Evolutionary conservation across 1,140 invertebrate species (phyloP), one percentile per base, ranked within the genome.

Genomic region (Dendrolimus punctatus): DNA sequence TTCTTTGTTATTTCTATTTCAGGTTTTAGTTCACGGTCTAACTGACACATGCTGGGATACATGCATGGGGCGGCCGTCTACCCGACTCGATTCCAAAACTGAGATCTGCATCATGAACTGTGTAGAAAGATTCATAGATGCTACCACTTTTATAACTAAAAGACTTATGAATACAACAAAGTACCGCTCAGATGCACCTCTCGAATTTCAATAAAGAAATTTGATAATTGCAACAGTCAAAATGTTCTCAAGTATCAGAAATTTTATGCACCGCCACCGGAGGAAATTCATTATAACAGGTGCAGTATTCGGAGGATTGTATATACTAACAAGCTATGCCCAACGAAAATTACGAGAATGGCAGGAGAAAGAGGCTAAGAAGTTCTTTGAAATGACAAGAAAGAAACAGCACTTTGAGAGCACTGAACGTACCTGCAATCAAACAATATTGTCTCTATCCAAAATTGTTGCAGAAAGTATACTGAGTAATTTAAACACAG

Each of bases 351-450:
- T 97, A 0, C 74, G 92, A 63, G 93, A 96, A 85, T 95, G 94
- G 90, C 94, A 96, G 76, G 93, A 96, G 66, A 91, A 90, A 43
- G 92, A 96, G 73, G 91, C 95, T 4, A 90, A 90, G 55, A 92
- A 94, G 51, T 92, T 95, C 72, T 87, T 97, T 37, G 93, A 95
- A 60, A 90, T 91, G 68, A 91, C 93, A 6, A 91, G 94, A 51
- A 92, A 93, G 47, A 92, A 93, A 68, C 93, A 94, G 64, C 95
- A 97, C 74, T 98, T 96, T 88, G 95, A 97, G 76, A 95, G 92
- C 49, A 97, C 95, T 40, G 94, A 96, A 63, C 87, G 92, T 62
- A 97, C 95, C 4, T 97, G 95, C 68, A 93, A 95, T 80, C 92
- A 95, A 73, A 96, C 95, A 44, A 94, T 95, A 54, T 69, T 94